These are phyloP conservation scores for Agapornis canus DNA, from an alignment of 2,797 vertebrate species.

Conservation along the genomic window DNA sequence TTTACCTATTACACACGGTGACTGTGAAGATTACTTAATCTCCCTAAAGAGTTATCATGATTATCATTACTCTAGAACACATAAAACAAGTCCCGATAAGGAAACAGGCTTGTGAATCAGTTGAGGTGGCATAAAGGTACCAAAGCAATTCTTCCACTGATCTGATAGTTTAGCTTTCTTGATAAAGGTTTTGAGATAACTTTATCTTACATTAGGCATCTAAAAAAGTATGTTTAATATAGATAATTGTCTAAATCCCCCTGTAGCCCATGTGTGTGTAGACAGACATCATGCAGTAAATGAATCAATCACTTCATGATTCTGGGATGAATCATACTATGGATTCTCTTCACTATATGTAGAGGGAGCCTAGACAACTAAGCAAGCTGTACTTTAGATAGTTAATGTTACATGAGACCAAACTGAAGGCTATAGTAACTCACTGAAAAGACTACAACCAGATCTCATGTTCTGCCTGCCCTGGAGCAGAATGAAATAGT, in stretches of 20 bases:
- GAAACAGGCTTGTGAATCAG: conserved; percentile 36
- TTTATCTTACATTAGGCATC: background rate
- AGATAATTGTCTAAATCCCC: background rate
- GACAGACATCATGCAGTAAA: background rate
- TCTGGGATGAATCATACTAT: background rate
- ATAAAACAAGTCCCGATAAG: conserved; percentile 45
- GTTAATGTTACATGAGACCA: background rate
- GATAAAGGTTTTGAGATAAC: background rate
- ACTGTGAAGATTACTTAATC: conserved; percentile 62
- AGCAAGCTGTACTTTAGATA: background rate
- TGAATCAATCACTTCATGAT: background rate
- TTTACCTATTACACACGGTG: conserved; percentile 35
- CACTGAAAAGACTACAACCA: background rate
- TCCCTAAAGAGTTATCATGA: conserved; percentile 63
- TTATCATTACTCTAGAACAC: conserved; percentile 59
- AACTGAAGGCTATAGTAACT: background rate
- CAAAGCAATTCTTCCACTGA: conserved; percentile 23
- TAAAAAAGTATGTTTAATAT: background rate
- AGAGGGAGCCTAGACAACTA: conserved; percentile 1
- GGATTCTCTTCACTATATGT: background rate
- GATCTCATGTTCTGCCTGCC: rapidly evolving
- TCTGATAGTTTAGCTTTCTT: background rate
- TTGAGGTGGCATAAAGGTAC: conserved; percentile 17
- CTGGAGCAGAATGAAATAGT: background rate
- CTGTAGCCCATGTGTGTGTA: background rate